Evolutionary conservation across 2,113 vertebrate species (phyloP).

Genomic region (Garra rufa): DNA sequence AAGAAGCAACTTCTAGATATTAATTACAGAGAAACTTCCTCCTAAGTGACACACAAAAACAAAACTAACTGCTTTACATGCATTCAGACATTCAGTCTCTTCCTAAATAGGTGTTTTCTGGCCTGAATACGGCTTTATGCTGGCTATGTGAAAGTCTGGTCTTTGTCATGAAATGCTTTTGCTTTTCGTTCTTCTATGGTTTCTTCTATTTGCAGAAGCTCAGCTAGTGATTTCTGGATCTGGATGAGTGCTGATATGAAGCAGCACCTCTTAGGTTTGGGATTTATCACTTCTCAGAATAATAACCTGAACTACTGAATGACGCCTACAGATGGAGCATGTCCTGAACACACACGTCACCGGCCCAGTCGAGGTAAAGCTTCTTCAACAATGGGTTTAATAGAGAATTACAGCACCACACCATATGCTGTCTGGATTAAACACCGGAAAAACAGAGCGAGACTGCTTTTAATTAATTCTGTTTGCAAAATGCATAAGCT

Average conservation of each 20-base stretch:
- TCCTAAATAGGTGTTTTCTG: neutral
- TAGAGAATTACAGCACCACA: neutral
- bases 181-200: neutral
- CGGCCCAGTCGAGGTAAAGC: neutral
- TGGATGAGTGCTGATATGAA: constrained; percentile 6
- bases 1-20: neutral
- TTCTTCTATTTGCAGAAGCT: neutral
- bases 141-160: neutral
- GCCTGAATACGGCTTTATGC: neutral
- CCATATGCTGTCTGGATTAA: constrained; percentile 43
- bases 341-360: neutral
- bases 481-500: neutral
- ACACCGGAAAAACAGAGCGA: neutral
- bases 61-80: neutral
- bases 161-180: neutral
- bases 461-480: neutral
- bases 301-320: neutral
- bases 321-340: constrained; percentile 10
- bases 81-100: neutral
- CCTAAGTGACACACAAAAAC: neutral
- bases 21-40: neutral
- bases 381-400: constrained; percentile 20
- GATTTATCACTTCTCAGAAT: neutral
- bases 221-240: neutral
- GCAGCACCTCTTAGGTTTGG: neutral